Percentiles rank a stretch among this genome's conserved stretches.
These are phyloP conservation scores for Brachypteracias leptosomus DNA, from an alignment of 2,113 vertebrate genomes.

Conservation along the genomic window DNA sequence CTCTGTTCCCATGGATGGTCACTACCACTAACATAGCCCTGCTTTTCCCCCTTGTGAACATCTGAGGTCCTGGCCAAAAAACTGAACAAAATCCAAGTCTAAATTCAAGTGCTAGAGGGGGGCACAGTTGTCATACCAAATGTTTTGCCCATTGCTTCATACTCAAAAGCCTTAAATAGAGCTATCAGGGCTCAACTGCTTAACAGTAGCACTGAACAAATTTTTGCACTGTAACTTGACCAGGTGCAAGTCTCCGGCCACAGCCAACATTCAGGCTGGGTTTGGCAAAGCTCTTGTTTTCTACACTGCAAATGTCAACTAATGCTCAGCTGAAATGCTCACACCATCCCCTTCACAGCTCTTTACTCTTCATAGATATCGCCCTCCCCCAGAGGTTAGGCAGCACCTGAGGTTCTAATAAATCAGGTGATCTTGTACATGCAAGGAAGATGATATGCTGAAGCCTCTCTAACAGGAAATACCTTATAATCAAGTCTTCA, in stretches of 20 bases:
- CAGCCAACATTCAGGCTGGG: neutral
- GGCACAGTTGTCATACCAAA: neutral
- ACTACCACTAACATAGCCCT: neutral
- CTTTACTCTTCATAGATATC: neutral
- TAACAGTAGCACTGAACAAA: slow-evolving; percentile 24
- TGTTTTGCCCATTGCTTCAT: neutral
- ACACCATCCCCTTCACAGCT: neutral
- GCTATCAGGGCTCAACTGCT: neutral
- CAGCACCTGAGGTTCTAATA: neutral
- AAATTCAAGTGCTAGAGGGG: neutral
- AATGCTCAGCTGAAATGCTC: neutral
- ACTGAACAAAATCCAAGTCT: neutral
- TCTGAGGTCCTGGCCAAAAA: neutral
- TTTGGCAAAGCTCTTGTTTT: slow-evolving; percentile 19
- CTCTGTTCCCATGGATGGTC: neutral
- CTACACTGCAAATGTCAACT: neutral
- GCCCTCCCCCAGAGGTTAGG: neutral
- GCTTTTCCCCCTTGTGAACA: neutral
- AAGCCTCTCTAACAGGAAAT: neutral
- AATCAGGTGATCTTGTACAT: neutral
- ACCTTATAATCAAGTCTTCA: neutral
- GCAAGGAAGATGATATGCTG: neutral
- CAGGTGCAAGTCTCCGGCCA: neutral
- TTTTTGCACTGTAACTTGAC: slow-evolving; percentile 36
- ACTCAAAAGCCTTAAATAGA: slow-evolving; percentile 14